phyloP scores from a whole-genome alignment of 2,888 invertebrate species.

The Tenthredo scrophulariae region DNA sequence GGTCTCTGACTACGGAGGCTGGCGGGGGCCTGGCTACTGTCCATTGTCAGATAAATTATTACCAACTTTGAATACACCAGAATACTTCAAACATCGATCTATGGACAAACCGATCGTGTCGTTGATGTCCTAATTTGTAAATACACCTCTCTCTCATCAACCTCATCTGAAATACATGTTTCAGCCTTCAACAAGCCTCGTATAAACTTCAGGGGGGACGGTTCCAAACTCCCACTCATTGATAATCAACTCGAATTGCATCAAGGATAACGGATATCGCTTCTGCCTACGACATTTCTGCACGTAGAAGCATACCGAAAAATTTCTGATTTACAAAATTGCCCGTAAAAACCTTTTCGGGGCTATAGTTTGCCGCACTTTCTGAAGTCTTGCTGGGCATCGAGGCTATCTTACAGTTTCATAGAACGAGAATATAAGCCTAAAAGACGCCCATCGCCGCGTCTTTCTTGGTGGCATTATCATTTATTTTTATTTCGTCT shows the following conservation, averaged over 20 bases:
- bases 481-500: conserved; percentile 56
- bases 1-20: conserved; percentile 61
- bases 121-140: conserved; percentile 43
- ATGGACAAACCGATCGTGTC: conserved; percentile 14
- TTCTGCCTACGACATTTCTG: not conserved
- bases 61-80: conserved; percentile 56
- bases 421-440: not conserved
- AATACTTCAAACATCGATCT: conserved; percentile 41
- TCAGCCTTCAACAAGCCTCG: not conserved
- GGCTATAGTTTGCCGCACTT: not conserved
- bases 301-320: not conserved
- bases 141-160: not conserved
- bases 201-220: not conserved
- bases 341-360: not conserved
- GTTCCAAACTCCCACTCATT: not conserved
- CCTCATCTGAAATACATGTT: not conserved
- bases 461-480: conserved; percentile 26
- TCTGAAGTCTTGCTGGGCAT: not conserved
- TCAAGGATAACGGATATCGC: not conserved
- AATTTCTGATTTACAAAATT: conserved; percentile 1
- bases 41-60: conserved; percentile 70
- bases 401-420: not conserved
- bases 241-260: not conserved
- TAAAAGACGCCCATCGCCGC: not conserved
- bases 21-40: conserved; percentile 58